Conservation (phyloP, 2,888 invertebrate genomes). For the Drosophila pseudotakahashii region DNA sequence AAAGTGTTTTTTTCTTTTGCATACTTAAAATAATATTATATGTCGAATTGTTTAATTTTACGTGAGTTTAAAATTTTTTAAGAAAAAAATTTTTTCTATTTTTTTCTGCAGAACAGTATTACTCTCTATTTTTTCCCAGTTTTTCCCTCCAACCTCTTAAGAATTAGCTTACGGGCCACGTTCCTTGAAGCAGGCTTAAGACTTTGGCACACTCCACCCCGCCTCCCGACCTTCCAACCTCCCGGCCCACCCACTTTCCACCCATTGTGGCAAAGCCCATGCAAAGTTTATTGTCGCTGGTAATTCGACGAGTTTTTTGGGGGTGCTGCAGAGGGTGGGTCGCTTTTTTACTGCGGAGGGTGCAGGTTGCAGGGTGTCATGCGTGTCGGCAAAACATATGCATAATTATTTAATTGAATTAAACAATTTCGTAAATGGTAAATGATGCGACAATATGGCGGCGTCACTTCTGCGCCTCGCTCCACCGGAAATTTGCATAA, state of each 20-base stretch:
- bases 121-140: no score
- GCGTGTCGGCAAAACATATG: slow-evolving; percentile 71
- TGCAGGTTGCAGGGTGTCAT: slow-evolving; percentile 61
- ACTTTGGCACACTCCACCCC: slow-evolving; percentile 41
- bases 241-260: slow-evolving; percentile 2
- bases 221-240: neutral
- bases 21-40: no score
- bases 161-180: slow-evolving; percentile 70
- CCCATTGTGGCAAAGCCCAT: slow-evolving; percentile 16
- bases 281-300: slow-evolving; percentile 71
- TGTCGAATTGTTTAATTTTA: no score
- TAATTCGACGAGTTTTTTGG: slow-evolving; percentile 54
- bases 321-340: slow-evolving; percentile 34
- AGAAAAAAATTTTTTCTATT: no score
- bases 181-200: slow-evolving; percentile 67
- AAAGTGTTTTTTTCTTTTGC: neutral
- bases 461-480: slow-evolving; percentile 33
- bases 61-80: no score
- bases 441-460: slow-evolving; percentile 79
- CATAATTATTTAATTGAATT: slow-evolving; percentile 82
- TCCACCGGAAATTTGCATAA: slow-evolving; percentile 71
- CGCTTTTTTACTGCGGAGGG: slow-evolving; percentile 63
- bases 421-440: slow-evolving; percentile 82
- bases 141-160: slow-evolving; percentile 34
- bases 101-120: no score